These are phyloP conservation scores for Tridacna crocea DNA, from an alignment of 2,888 invertebrate species.

Conservation along the genomic window DNA sequence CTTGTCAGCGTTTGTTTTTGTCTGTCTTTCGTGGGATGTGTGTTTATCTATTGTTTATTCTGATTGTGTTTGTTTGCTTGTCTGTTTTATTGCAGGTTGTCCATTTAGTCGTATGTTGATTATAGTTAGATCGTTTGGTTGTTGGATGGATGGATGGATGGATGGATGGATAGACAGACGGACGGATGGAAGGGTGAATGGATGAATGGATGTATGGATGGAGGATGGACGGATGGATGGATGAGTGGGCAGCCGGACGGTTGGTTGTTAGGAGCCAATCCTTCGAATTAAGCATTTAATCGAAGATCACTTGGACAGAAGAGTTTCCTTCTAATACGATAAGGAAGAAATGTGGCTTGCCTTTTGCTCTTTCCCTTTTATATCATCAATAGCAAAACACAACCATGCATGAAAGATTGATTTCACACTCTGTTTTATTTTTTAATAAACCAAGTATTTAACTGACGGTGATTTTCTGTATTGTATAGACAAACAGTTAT, in stretches of 20 bases:
- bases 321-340: too few species aligned
- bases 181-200: neutral
- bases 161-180: neutral
- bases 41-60: too few species aligned
- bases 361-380: too few species aligned
- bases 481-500: too few species aligned
- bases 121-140: neutral
- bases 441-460: neutral
- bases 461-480: neutral
- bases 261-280: too few species aligned
- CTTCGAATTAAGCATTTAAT: too few species aligned
- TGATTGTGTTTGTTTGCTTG: neutral
- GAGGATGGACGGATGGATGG: neutral
- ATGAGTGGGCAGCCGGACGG: too few species aligned
- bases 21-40: too few species aligned
- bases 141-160: neutral
- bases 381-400: neutral
- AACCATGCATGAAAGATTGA: neutral
- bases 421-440: neutral
- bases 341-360: too few species aligned
- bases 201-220: neutral
- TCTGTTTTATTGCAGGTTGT: neutral
- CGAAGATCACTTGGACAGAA: too few species aligned
- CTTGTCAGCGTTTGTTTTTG: too few species aligned
- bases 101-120: neutral